Evolutionary conservation across 1,140 invertebrate genomes (phyloP).

Genomic region (Maconellicoccus hirsutus): DNA sequence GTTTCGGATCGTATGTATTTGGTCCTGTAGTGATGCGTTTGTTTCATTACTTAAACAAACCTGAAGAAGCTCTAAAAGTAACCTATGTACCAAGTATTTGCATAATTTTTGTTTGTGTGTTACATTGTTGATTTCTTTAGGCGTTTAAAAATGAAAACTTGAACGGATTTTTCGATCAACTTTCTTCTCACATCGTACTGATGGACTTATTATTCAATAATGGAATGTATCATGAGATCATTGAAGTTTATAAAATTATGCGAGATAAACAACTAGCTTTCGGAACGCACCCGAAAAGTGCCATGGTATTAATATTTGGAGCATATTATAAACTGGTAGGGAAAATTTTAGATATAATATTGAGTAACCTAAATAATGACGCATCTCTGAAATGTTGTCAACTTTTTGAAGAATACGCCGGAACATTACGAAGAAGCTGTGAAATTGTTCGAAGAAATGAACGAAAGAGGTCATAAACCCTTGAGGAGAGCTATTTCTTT

Average conservation of each 20-base stretch:
- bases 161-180: slow-evolving; percentile 54
- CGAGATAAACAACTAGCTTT: slow-evolving; percentile 44
- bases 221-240: slow-evolving; percentile 52
- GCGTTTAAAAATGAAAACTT: slow-evolving; percentile 49
- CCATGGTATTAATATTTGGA: slow-evolving; percentile 48
- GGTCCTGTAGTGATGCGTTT: slow-evolving; percentile 73
- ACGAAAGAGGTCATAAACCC: slow-evolving; percentile 40
- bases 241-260: slow-evolving; percentile 48
- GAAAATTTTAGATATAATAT: too few species aligned
- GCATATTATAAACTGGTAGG: slow-evolving; percentile 65
- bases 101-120: slow-evolving; percentile 2
- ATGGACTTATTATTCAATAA: slow-evolving; percentile 60
- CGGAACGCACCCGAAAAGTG: slow-evolving; percentile 51
- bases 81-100: slow-evolving; percentile 14
- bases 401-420: slow-evolving; percentile 50
- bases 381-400: slow-evolving; percentile 17
- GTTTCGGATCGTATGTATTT: slow-evolving; percentile 68
- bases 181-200: slow-evolving; percentile 51
- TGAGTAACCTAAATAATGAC: too few species aligned
- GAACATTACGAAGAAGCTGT: slow-evolving; percentile 53
- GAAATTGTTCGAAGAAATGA: slow-evolving; percentile 46
- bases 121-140: slow-evolving; percentile 33
- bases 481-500: slow-evolving; percentile 48
- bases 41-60: slow-evolving; percentile 55
- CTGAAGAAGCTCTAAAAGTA: slow-evolving; percentile 49